Evolutionary conservation across 2,888 invertebrate species (phyloP), one percentile per base, ranked within the genome.

Genomic region (Dascillus cervinus): DNA sequence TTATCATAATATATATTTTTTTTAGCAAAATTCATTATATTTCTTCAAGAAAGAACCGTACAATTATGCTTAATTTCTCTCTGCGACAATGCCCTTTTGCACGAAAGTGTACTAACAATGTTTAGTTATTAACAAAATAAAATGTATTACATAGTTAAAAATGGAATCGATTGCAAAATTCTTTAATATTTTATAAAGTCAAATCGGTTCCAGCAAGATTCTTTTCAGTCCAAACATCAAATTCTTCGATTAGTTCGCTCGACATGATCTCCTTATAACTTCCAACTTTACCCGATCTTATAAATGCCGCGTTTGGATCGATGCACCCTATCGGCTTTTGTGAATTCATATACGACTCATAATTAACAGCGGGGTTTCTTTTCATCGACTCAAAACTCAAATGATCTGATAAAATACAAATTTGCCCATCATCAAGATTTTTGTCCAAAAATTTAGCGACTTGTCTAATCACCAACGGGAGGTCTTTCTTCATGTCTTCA

Each of bases 401-500:
- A 41, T 57, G 58, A 13, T 58, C 50, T 14, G 43, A 44, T 9
- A 63, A 32, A 11, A 31, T 48, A 3, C 71, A 64, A 2, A 88
- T 66, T 50, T 88, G 74, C 3, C 75, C 73, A 1, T 82, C 79
- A 0, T 72, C 72, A 9, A 85, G 60, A 5, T 63, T 57, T 55
- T 82, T 82, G 3, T 73, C 73, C 10, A 90, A 64, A 57, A 89
- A 89, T 2, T 67, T 53, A 0, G 87, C 84, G 11, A 90, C 80
- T 53, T 74, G 73, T 13, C 70, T 62, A 4, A 91, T 73, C 0
- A 76, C 37, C 3, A 69, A 69, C 0, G 72, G 67, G 11, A 87
- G 70, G 58, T 92, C 80, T 29, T 66, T 70, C 50, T 82, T 82
- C 77, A 89, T 79, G 35, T 88, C 84, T 65, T 89, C 89, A 53